Percentiles rank a stretch among this genome's conserved stretches.
Evolutionary conservation across 1,140 invertebrate genomes (phyloP).

Genomic region (Drosophila sp.): DNA sequence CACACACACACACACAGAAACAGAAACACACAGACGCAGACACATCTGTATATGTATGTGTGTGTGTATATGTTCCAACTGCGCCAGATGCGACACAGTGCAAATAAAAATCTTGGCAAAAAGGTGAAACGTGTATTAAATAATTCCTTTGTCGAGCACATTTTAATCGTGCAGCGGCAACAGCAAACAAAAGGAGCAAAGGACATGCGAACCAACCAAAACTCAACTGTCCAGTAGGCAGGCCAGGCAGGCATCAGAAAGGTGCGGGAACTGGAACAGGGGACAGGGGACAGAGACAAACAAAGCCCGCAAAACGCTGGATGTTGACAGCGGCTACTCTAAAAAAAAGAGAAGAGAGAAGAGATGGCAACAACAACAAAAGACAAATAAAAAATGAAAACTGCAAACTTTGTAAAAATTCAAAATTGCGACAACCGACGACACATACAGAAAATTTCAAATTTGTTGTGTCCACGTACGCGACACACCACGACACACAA

Average conservation of each 20-base stretch:
- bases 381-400: conserved; percentile 43
- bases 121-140: conserved; percentile 81
- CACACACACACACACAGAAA: conserved; percentile 21
- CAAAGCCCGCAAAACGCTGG: conserved; percentile 29
- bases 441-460: conserved; percentile 24
- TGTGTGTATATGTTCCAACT: neutral
- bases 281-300: conserved; percentile 44
- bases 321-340: conserved; percentile 44
- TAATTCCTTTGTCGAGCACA: conserved; percentile 81
- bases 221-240: conserved; percentile 65
- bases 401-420: conserved; percentile 79
- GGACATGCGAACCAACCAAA: conserved; percentile 29
- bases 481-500: conserved; percentile 24
- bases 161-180: conserved; percentile 79
- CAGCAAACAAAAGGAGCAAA: conserved; percentile 60
- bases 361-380: neutral
- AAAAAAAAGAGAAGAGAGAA: conserved; percentile 20
- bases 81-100: conserved; percentile 61
- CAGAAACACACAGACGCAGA: conserved; percentile 14
- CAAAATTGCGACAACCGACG: conserved; percentile 46
- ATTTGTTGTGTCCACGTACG: conserved; percentile 73
- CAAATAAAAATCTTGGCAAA: conserved; percentile 78
- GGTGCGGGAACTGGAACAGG: no score
- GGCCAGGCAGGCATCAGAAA: neutral
- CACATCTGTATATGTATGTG: neutral